phyloP scores from a whole-genome alignment of 2,888 invertebrate genomes.

The Agriopis leucophaearia region DNA sequence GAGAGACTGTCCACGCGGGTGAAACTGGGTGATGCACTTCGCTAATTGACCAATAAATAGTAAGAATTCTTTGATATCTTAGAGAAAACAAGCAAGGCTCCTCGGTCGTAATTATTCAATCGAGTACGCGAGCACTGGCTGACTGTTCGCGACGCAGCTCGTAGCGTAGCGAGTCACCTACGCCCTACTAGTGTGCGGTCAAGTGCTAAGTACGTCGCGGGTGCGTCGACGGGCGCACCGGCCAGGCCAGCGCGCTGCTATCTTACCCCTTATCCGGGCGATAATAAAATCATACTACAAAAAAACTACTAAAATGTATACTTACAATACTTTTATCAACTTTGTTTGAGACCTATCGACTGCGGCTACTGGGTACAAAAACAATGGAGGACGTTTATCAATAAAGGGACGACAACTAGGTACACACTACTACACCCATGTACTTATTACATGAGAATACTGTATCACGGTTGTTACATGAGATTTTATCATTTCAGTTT shows the following conservation, averaged over 20 bases:
- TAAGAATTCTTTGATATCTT: too few relatives aligned
- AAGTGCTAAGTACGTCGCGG: conserved; percentile 9
- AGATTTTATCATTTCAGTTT: too few relatives aligned
- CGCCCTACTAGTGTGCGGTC: conserved; percentile 9
- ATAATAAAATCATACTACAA: neutral
- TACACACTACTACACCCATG: too few relatives aligned
- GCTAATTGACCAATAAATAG: conserved; percentile 31
- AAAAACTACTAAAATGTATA: neutral
- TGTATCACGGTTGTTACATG: too few relatives aligned
- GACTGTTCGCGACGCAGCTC: conserved; percentile 23
- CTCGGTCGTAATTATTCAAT: conserved; percentile 75
- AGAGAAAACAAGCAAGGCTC: conserved; percentile 70
- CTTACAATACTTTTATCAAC: neutral
- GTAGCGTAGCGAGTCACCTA: neutral
- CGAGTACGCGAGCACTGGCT: conserved; percentile 75
- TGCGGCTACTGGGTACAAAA: too few relatives aligned
- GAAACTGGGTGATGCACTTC: too few relatives aligned
- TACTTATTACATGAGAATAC: too few relatives aligned
- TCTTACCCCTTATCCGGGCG: neutral
- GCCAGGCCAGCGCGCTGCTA: neutral
- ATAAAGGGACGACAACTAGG: too few relatives aligned
- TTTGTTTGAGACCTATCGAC: neutral
- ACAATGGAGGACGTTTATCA: too few relatives aligned
- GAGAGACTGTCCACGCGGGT: too few relatives aligned
- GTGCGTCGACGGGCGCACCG: conserved; percentile 13